These are phyloP conservation scores for Bombus pascuorum DNA, from an alignment of 1,140 invertebrate species.

Conservation along the genomic window DNA sequence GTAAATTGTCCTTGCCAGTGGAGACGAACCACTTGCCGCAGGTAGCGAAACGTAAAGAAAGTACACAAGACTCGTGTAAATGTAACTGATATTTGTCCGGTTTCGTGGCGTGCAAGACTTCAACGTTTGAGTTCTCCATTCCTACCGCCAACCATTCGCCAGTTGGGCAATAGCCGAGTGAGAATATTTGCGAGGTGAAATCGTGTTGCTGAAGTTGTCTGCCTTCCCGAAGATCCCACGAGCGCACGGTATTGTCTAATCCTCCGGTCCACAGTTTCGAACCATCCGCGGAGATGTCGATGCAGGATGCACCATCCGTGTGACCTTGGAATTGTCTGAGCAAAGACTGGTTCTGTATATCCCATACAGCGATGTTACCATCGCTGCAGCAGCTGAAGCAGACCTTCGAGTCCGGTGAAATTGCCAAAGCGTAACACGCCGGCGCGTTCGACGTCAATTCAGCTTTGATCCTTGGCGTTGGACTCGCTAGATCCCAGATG, in stretches of 20 bases:
- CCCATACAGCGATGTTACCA: constrained; percentile 98
- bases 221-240: constrained; percentile 97
- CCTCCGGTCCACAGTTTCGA: constrained; percentile 98
- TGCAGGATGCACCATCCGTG: constrained; percentile 98
- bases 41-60: constrained; percentile 97
- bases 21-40: constrained; percentile 99
- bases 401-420: constrained; percentile 97
- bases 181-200: constrained; percentile 97
- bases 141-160: constrained; percentile 99
- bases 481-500: constrained; percentile 97
- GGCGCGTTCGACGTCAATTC: constrained; percentile 97
- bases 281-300: constrained; percentile 98
- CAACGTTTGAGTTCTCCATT: constrained; percentile 99
- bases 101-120: constrained; percentile 96
- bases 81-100: constrained; percentile 99
- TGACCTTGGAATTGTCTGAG: constrained; percentile 99
- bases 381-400: constrained; percentile 98
- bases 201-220: constrained; percentile 98
- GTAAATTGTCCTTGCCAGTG: constrained; percentile 98
- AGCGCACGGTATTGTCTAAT: constrained; percentile 97
- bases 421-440: constrained; percentile 98
- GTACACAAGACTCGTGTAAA: constrained; percentile 99
- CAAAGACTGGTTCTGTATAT: constrained; percentile 95
- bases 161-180: constrained; percentile 98
- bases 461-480: constrained; percentile 94